Base-by-base conservation (phyloP, 2,888 invertebrate genomes). In the Listrodromus nycthemerus region DNA sequence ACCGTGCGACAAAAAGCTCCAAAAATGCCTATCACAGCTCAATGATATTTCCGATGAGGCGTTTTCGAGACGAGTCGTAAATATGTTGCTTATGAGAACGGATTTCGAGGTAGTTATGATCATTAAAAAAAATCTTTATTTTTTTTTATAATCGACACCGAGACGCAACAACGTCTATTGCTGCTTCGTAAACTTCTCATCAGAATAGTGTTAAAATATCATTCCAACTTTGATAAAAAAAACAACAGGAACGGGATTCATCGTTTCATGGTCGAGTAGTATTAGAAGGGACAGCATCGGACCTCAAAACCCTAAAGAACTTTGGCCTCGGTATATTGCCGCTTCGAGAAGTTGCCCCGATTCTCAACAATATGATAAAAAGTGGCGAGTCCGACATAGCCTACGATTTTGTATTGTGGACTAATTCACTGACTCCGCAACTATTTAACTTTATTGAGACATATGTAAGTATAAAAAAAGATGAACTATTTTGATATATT, bases 51-150 rank as follows among this genome's bases (percentile, higher is more conserved):
- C 85, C 6, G 88, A 87, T 66, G 87, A 86, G 73, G 73, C 88
- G 19, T 90, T 90, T 82, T 88, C 89, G 48, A 89, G 87, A 77
- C 86, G 91, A 65, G 65, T 92, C 13, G 76, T 92, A 52, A 90
- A 89, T 80, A 79, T 90, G n/a, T 19, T 92, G 30, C 71, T 92
- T 58, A 81, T 85, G 41, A 89, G 88, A 83, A 70, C 88, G 24
- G 76, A 77, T 8, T 80, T 91, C 27, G 82, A 89, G 85, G 91
- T 90, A 83, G 30, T 45, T 19, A 45, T 70, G 2, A 61, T 2
- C 6, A n/a, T 66, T 37, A 8, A 30, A 55, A 13, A 24, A 24
- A 41, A 37, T 0, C 16, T n/a, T n/a, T n/a, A 8, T 33, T 33
- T 33, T 33, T 7, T 33, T 33, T 8, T 8, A 8, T 33, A 33